A percentile compares a stretch with the other conserved stretches of the same genome.
Evolutionary conservation across 2,113 vertebrate species (phyloP).

Genomic region (Arizona elegans): DNA sequence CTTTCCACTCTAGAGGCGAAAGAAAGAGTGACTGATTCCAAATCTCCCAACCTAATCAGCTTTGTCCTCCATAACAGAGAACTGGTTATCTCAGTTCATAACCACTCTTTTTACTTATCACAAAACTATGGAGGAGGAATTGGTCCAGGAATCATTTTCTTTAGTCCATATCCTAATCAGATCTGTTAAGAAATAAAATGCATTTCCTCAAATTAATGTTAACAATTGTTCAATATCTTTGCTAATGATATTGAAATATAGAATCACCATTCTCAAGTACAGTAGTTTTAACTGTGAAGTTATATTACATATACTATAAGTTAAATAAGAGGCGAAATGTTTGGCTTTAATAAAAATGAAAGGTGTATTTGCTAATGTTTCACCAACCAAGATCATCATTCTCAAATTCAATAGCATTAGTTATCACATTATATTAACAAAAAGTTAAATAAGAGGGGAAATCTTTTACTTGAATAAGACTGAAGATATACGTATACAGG

Average conservation of each 20-base stretch:
- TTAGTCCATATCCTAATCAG: neutral
- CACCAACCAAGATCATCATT: neutral
- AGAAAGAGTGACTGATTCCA: neutral
- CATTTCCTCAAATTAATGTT: neutral
- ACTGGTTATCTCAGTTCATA: neutral
- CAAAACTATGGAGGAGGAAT: neutral
- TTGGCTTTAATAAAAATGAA: neutral
- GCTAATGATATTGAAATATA: neutral
- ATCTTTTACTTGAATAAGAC: neutral
- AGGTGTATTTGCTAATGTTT: neutral
- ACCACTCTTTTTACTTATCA: neutral
- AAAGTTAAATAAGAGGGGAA: neutral
- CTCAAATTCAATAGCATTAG: neutral
- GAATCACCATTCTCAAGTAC: neutral
- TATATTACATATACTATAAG: neutral
- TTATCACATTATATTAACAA: neutral
- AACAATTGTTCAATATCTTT: neutral
- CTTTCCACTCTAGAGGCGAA: neutral
- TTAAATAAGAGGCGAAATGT: neutral
- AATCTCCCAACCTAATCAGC: neutral
- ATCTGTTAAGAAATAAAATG: neutral
- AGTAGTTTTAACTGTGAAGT: neutral
- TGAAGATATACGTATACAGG: neutral
- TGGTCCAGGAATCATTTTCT: neutral
- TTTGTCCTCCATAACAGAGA: neutral